These are phyloP conservation scores for Entomyzon cyanotis DNA, from an alignment of 2,113 vertebrate genomes.

Conservation along the genomic window DNA sequence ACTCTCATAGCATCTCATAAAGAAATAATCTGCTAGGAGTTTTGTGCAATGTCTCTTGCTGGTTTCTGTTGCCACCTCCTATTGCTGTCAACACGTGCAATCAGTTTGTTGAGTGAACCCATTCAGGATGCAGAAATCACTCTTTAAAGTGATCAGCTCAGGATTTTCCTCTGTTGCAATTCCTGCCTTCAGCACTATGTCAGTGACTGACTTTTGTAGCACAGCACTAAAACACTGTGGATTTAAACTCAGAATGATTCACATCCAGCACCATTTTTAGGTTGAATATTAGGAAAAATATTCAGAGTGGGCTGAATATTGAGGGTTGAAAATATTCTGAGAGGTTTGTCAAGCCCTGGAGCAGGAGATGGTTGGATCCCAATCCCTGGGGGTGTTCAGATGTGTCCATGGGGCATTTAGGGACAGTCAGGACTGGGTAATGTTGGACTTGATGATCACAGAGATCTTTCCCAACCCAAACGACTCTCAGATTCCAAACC, in stretches of 20 bases:
- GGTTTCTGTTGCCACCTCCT: neutral
- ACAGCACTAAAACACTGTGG: neutral
- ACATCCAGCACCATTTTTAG: neutral
- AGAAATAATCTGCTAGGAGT: neutral
- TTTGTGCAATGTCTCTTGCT: neutral
- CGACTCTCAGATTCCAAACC: neutral
- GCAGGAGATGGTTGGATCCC: neutral
- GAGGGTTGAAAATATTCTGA: too few species aligned
- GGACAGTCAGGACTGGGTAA: neutral
- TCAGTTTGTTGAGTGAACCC: neutral
- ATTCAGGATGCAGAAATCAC: neutral
- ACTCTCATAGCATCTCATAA: neutral
- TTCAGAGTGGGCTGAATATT: too few species aligned
- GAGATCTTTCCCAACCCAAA: neutral
- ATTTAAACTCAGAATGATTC: neutral
- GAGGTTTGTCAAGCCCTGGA: neutral
- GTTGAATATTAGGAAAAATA: neutral
- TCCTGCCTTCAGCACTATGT: neutral
- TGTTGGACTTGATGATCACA: rapidly evolving
- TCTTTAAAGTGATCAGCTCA: neutral
- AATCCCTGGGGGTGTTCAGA: neutral
- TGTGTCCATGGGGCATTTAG: too few species aligned
- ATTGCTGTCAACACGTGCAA: neutral
- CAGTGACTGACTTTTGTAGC: neutral
- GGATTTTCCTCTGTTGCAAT: neutral